phyloP scores from a whole-genome alignment of 2,113 vertebrate genomes.

The Azemiops feae region DNA sequence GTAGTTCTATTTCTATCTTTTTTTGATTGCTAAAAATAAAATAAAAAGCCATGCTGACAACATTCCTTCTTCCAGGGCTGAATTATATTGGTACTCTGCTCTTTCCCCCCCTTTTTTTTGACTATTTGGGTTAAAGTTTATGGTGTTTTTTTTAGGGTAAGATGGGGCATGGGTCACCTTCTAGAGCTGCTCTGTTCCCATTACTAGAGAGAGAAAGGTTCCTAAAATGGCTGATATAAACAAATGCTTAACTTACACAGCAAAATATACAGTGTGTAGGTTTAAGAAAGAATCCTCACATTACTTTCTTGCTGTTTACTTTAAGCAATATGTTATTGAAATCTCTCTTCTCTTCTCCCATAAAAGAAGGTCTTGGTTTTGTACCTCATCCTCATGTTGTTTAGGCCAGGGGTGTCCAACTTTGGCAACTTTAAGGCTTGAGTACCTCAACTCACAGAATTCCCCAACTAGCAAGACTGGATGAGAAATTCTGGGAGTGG shows the following conservation, averaged over 20 bases:
- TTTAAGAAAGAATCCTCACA: background rate
- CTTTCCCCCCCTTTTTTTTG: background rate
- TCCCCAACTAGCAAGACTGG: no score
- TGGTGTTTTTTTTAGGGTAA: background rate
- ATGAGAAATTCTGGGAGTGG: no score
- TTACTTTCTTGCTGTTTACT: background rate
- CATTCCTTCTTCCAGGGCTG: background rate
- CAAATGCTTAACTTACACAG: background rate
- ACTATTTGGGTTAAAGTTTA: background rate
- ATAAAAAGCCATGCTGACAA: background rate
- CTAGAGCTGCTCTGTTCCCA: background rate
- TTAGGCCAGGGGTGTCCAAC: background rate
- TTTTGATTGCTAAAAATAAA: background rate
- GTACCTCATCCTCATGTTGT: background rate
- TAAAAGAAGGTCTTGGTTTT: background rate
- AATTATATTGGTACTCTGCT: background rate
- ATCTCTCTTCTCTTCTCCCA: background rate
- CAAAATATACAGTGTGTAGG: background rate
- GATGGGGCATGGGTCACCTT: background rate
- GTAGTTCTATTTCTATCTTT: background rate
- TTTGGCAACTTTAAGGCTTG: background rate
- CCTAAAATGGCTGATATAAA: background rate
- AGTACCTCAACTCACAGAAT: no score
- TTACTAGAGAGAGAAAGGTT: background rate
- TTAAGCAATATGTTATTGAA: background rate